These are phyloP conservation scores for Camelus bactrianus DNA, from an alignment of 2,113 vertebrate species.

Conservation along the genomic window DNA sequence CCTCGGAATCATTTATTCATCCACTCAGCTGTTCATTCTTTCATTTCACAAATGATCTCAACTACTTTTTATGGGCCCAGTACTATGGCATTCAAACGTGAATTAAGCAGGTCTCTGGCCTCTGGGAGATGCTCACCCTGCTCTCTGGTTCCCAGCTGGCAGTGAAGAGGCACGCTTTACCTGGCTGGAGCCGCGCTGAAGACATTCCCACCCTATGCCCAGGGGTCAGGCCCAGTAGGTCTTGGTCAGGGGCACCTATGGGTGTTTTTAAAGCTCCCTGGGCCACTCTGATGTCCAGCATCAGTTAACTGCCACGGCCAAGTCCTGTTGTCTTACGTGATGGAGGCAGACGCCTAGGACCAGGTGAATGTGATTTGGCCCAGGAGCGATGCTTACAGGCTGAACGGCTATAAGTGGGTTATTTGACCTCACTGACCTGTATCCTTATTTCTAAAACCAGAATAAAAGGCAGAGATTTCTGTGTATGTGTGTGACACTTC, in stretches of 20 bases:
- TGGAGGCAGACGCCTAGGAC: background rate
- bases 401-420: background rate
- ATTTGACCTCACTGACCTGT: background rate
- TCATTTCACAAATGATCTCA: background rate
- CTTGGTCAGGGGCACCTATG: too few relatives aligned
- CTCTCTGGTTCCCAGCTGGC: background rate
- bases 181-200: background rate
- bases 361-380: background rate
- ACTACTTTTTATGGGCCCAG: background rate
- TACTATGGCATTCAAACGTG: background rate
- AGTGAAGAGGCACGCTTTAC: background rate
- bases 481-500: background rate
- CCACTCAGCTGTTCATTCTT: background rate
- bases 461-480: constrained; percentile 12
- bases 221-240: background rate
- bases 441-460: background rate
- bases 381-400: background rate
- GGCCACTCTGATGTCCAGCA: background rate
- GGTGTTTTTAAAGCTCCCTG: background rate
- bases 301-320: background rate
- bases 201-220: background rate
- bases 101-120: background rate
- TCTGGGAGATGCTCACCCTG: background rate
- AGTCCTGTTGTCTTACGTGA: background rate
- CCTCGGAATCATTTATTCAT: background rate